Base-by-base conservation (phyloP, 2,888 invertebrate genomes). In the Catocala nupta region DNA sequence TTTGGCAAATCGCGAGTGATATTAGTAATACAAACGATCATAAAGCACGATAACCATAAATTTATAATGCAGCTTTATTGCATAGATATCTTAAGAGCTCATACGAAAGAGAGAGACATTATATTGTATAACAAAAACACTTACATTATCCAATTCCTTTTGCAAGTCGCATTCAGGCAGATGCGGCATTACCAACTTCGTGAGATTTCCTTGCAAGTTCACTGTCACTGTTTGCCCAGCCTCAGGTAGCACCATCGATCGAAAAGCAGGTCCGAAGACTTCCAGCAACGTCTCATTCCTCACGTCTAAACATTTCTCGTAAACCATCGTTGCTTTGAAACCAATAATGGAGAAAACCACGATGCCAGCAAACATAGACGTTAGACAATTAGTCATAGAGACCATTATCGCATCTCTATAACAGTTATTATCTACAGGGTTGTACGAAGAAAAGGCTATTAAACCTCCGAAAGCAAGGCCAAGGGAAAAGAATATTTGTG, bases 271-370 rank as follows among this genome's bases (percentile, higher is more conserved):
- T 1, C 96, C 96, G 54, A 96, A 95, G 52, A 95, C 75, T 55
- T 94, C 94, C 54, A 94, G 79, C 51, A 97, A 81, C 0, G 96
- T 96, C 47, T 90, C 85, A 79, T 96, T 96, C 71, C 96, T 93
- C 45, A 95, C 94, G 6, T 93, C 94, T 75, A 97, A 89, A 83
- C 97, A 97, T 76, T 96, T 96, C 78, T 97, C 96, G 81, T 97
- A 97, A n/a, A 96, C 96, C 96, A 97, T 96, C 1, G 97, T 97
- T 0, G 97, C 97, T 89, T 98, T 98, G 84, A 98, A 98, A 11
- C 98, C 99, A 70, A 99, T 98, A 42, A 99, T 97, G 0, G 99
- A 98, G 88, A 99, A 99, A 16, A 99, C 98, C 3, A 99, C 99
- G 51, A 99, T 97, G 0, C 98, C 99, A 57, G 99, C 99, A 86